Percentiles rank a stretch among this genome's conserved stretches.
These are phyloP conservation scores for Hylaea fasciaria DNA, from an alignment of 2,888 invertebrate genomes.

Conservation along the genomic window DNA sequence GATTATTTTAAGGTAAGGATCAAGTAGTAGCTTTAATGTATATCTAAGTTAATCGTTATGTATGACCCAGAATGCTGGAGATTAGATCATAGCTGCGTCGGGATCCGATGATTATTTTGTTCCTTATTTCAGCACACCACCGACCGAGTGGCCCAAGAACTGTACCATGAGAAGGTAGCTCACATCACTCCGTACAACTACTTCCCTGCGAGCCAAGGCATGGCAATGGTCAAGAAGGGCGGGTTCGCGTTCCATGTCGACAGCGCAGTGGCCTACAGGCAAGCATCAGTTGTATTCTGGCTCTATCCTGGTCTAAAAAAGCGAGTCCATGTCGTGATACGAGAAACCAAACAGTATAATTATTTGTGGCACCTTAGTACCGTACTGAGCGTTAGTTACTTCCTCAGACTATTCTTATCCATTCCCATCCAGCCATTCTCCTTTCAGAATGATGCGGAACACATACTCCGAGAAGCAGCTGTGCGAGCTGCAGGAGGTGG, in stretches of 20 bases:
- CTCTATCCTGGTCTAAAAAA: too few species aligned
- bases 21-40: background rate
- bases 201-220: conserved; percentile 82
- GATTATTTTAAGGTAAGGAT: conserved; percentile 86
- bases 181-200: conserved; percentile 69
- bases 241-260: conserved; percentile 90
- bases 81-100: too few species aligned
- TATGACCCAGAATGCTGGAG: too few species aligned
- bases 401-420: too few species aligned
- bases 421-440: too few species aligned
- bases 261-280: conserved; percentile 85
- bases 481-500: conserved; percentile 87
- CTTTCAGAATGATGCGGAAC: conserved; percentile 84
- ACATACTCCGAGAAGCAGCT: conserved; percentile 87
- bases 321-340: too few species aligned
- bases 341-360: too few species aligned
- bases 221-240: conserved; percentile 85
- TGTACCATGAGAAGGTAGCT: conserved; percentile 85
- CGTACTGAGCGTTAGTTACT: too few species aligned
- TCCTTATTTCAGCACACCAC: conserved; percentile 83
- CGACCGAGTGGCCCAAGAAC: conserved; percentile 84
- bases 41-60: too few species aligned
- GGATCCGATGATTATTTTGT: background rate
- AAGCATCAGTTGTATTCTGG: background rate
- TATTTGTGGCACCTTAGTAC: too few species aligned